A percentile compares a stretch with the other conserved stretches of the same genome.
Conservation (phyloP, 1,140 invertebrate genomes). For the Zaprionus capensis region DNA sequence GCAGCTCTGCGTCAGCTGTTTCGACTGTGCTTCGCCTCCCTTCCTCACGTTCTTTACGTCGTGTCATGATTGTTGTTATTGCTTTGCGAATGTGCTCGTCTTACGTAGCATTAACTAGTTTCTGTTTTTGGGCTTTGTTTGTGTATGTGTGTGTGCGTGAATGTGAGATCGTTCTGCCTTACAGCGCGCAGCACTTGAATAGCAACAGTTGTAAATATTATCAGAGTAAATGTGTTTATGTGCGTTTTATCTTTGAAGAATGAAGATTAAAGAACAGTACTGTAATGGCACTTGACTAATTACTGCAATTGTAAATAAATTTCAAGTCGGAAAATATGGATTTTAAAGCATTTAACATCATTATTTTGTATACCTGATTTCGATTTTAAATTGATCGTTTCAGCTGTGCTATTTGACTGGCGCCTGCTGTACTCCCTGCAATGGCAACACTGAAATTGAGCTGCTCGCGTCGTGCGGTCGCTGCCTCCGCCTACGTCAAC, state of each 20-base stretch:
- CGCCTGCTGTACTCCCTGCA: constrained; percentile 28
- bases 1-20: constrained; percentile 65
- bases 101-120: constrained; percentile 57
- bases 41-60: constrained; percentile 45
- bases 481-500: constrained; percentile 55
- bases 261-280: not conserved
- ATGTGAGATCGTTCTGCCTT: constrained; percentile 3
- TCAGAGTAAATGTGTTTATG: not conserved
- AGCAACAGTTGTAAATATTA: not conserved
- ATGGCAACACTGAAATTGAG: constrained; percentile 69
- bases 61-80: constrained; percentile 35
- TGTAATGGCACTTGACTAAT: not conserved
- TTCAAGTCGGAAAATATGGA: not conserved
- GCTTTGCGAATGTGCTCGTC: constrained; percentile 21
- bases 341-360: not conserved
- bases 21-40: constrained; percentile 16
- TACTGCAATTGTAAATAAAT: not conserved
- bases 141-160: constrained; percentile 39
- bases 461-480: constrained; percentile 41
- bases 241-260: not conserved
- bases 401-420: constrained; percentile 6
- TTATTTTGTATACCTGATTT: not conserved
- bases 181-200: constrained; percentile 1
- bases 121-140: constrained; percentile 61
- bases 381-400: not conserved